Conservation (phyloP, 2,113 vertebrate species). For the Spilogale gracilis region DNA sequence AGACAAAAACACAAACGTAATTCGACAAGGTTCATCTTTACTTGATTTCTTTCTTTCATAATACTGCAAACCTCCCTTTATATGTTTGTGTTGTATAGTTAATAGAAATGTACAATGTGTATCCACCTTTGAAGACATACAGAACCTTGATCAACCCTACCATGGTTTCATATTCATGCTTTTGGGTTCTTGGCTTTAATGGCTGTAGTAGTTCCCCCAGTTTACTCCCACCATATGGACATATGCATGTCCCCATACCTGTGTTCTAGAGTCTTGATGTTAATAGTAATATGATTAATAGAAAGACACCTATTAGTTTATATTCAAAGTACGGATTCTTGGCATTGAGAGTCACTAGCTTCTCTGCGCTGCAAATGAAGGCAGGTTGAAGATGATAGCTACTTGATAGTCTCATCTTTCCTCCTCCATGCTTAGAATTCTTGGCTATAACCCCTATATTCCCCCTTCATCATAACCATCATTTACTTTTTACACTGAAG, state of each 20-base stretch:
- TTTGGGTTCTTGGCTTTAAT: neutral
- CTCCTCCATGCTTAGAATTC: neutral
- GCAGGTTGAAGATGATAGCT: neutral
- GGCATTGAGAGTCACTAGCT: neutral
- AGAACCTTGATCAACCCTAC: neutral
- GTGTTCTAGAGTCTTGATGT: neutral
- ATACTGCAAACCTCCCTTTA: neutral
- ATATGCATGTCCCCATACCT: neutral
- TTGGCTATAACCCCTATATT: neutral
- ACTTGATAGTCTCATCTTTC: neutral
- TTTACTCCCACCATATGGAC: neutral
- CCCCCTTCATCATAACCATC: neutral
- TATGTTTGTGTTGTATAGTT: conserved; percentile 27
- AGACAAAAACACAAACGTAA: conserved; percentile 60
- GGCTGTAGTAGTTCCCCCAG: neutral
- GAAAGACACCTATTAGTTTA: neutral
- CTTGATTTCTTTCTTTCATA: neutral
- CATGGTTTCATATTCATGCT: neutral
- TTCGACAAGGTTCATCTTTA: neutral
- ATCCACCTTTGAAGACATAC: neutral
- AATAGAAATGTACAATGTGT: neutral
- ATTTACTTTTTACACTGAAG: conserved; percentile 3
- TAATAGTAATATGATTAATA: neutral
- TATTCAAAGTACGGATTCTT: neutral
- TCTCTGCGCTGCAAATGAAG: neutral